Base-by-base conservation (phyloP, 2,113 vertebrate species). In the Bos javanicus region DNA sequence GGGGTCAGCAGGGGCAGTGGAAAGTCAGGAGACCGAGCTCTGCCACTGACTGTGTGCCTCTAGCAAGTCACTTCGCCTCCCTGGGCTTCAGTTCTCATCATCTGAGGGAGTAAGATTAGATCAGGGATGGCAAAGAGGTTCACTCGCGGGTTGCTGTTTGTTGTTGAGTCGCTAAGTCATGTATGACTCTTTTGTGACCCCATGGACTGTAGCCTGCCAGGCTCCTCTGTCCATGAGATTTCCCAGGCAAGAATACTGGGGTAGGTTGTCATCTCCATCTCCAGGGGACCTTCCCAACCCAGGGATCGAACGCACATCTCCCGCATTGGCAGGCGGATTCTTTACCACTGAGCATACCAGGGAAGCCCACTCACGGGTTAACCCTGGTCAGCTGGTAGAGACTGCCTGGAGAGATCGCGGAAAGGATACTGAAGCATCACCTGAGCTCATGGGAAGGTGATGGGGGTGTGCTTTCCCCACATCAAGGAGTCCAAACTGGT, bases 251-350 rank as follows among this genome's bases (percentile, higher is more conserved):
- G 23, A 43, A 15, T 15, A 43, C 39, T 43, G 71, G 12, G 4
- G 11, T 76, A 26, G 39, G 39, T 43, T 76, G 39, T 43, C 71
- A 7, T 76, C 39, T 26, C 36, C 39, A 14, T 26, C 71, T 76
- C 71, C 39, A 4, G 39, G 23, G 23, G 39, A 76, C 3, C 39
- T 26, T 26, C 39, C 71, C 23, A 9, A 26, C 11, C 39, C 71
- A 76, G 71, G 71, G 39, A 43, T 43, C 6, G 0, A 43, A 43
- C 0, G 1, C 39, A 26, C 1, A 7, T 15, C 39, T 43, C 3
- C 23, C 7, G 23, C 71, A 26, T 2, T 7, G 12, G 23, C 71
- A 43, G 39, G 71, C 3, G 0, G 71, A 26, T 76, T 76, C 71
- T 43, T 43, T 76, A 43, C 71, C 71, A 15, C 39, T 76, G 3